phyloP scores from a whole-genome alignment of 2,797 vertebrate genomes.

The Lepus townsendii region DNA sequence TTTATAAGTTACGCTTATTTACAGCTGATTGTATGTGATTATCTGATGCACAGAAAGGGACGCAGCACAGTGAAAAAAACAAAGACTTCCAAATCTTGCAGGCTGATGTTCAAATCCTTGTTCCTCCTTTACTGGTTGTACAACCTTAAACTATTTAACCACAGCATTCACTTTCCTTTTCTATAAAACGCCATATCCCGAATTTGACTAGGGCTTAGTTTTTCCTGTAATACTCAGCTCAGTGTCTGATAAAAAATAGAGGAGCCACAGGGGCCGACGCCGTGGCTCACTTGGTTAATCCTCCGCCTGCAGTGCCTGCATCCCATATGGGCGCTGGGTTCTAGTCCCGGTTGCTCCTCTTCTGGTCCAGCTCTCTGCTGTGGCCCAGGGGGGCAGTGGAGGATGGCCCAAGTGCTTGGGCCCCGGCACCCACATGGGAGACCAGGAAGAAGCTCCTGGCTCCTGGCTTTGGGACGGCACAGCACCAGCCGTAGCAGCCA shows the following conservation, averaged over 20 bases:
- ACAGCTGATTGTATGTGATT: neutral
- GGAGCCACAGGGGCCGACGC: neutral
- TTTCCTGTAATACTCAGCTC: neutral
- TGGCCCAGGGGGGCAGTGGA: too few relatives aligned
- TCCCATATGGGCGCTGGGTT: too few relatives aligned
- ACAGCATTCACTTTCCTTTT: neutral
- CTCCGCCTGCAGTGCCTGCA: too few relatives aligned
- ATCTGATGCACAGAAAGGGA: neutral
- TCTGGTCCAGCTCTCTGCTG: too few relatives aligned
- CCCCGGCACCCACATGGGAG: too few relatives aligned
- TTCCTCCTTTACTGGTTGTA: neutral
- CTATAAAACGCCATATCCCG: neutral
- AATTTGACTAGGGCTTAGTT: neutral
- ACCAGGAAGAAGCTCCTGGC: too few relatives aligned
- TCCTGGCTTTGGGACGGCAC: too few relatives aligned
- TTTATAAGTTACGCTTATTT: neutral
- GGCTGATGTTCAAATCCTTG: too few relatives aligned
- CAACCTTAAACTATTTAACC: neutral
- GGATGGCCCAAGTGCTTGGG: too few relatives aligned
- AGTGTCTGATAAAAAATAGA: slow-evolving; percentile 30
- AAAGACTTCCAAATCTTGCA: neutral
- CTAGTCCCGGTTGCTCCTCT: too few relatives aligned
- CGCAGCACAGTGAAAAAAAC: neutral
- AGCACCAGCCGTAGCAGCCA: too few relatives aligned
- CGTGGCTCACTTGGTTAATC: too few relatives aligned